Percentiles rank a stretch among this genome's conserved stretches.
Evolutionary conservation across 2,888 invertebrate genomes (phyloP).

Genomic region (Apoda limacodes): DNA sequence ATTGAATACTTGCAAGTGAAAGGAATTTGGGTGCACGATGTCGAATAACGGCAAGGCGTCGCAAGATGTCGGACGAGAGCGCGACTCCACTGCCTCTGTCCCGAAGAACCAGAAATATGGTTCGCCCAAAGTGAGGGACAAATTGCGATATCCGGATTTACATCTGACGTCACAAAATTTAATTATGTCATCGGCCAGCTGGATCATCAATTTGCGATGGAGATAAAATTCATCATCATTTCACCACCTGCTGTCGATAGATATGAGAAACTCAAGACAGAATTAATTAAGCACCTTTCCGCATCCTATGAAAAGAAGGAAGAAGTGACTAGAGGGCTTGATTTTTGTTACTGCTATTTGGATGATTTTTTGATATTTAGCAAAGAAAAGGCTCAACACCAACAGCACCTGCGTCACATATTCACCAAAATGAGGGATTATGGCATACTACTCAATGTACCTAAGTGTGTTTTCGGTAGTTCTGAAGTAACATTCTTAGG

Average conservation of each 20-base stretch:
- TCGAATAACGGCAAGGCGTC: too few species aligned
- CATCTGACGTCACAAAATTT: slow-evolving; percentile 11
- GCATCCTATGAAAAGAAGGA: slow-evolving; percentile 15
- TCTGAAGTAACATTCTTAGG: slow-evolving; percentile 21
- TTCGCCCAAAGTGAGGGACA: too few species aligned
- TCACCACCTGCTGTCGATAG: slow-evolving; percentile 7
- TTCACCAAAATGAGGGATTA: slow-evolving; percentile 19
- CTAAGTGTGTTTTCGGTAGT: slow-evolving; percentile 22
- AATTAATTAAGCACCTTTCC: slow-evolving; percentile 16
- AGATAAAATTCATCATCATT: slow-evolving; percentile 7
- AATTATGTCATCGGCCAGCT: too few species aligned
- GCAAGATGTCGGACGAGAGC: too few species aligned
- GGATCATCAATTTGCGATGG: slow-evolving; percentile 1
- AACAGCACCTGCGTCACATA: slow-evolving; percentile 18
- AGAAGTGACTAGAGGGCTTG: slow-evolving; percentile 22
- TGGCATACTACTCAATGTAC: slow-evolving; percentile 20
- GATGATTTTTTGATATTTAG: too few species aligned
- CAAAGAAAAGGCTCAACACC: slow-evolving; percentile 13
- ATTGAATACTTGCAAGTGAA: too few species aligned
- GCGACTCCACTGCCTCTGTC: too few species aligned
- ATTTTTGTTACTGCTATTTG: slow-evolving; percentile 5
- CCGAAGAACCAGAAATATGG: too few species aligned
- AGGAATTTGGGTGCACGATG: too few species aligned
- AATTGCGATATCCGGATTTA: too few species aligned
- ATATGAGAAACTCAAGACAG: slow-evolving; percentile 15